Percentiles rank a stretch among this genome's conserved stretches.
Conservation (phyloP, 2,888 invertebrate species). For the Homarus gammarus region DNA sequence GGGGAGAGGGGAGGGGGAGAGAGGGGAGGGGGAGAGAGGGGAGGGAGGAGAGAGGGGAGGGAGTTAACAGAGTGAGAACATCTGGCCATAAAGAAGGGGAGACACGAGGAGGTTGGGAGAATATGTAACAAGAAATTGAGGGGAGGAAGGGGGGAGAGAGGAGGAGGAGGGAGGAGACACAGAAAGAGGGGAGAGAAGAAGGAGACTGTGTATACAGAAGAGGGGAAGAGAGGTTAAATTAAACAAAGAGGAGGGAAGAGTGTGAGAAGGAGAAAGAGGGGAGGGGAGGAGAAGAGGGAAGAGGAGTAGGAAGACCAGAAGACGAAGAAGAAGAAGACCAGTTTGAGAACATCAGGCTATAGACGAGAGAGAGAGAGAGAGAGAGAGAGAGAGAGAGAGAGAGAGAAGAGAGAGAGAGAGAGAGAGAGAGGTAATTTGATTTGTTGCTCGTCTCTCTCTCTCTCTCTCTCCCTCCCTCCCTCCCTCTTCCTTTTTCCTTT, state of each 20-base stretch:
- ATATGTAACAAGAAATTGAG: no score
- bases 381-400: not conserved
- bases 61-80: not conserved
- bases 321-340: not conserved
- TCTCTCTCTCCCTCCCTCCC: no score
- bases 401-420: not conserved
- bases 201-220: not conserved
- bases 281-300: not conserved
- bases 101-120: not conserved
- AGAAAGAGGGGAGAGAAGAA: not conserved
- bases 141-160: not conserved
- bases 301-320: no score
- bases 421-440: not conserved
- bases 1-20: not conserved
- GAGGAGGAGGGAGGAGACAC: not conserved
- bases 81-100: not conserved
- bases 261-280: not conserved
- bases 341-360: not conserved
- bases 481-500: constrained; percentile 7
- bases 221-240: not conserved
- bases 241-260: no score
- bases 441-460: not conserved
- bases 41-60: not conserved
- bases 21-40: not conserved
- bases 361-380: not conserved